A percentile compares a stretch with the other conserved stretches of the same genome.
phyloP scores from a whole-genome alignment of 2,113 vertebrate species.

The Pollachius pollachius region DNA sequence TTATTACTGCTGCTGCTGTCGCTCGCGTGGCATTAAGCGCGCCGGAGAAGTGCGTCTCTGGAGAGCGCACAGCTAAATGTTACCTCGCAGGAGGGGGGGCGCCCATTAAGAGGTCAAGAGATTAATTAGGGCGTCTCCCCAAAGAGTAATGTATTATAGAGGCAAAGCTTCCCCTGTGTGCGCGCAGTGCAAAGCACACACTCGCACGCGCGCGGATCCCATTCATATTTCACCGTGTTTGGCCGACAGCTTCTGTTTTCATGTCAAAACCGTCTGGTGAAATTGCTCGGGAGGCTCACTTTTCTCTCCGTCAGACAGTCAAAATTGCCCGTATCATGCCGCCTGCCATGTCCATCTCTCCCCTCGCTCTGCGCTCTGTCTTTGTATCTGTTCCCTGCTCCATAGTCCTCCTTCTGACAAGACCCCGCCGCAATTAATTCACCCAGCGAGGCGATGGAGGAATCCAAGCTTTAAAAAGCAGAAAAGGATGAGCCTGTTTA shows the following conservation, averaged over 20 bases:
- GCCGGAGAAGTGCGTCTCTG: conserved; percentile 57
- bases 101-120: conserved; percentile 68
- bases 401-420: conserved; percentile 49
- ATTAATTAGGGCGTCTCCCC: conserved; percentile 75
- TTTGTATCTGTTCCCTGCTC: conserved; percentile 22
- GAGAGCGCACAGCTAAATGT: conserved; percentile 70
- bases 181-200: conserved; percentile 34
- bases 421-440: conserved; percentile 63
- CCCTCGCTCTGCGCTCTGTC: conserved; percentile 10
- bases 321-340: conserved; percentile 37
- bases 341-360: conserved; percentile 19
- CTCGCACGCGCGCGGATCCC: conserved; percentile 24
- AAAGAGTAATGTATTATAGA: conserved; percentile 64
- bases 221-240: conserved; percentile 56
- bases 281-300: conserved; percentile 38
- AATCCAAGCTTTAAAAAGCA: conserved; percentile 18
- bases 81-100: conserved; percentile 70
- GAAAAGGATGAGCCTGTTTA: conserved; percentile 46
- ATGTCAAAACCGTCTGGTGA: conserved; percentile 49
- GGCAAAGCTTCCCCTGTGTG: conserved; percentile 54
- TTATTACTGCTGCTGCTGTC: conserved; percentile 65
- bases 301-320: conserved; percentile 28
- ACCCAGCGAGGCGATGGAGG: conserved; percentile 11
- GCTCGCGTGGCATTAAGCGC: conserved; percentile 48
- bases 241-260: conserved; percentile 56